phyloP scores from a whole-genome alignment of 2,113 vertebrate species.

The Megaleporinus macrocephalus region DNA sequence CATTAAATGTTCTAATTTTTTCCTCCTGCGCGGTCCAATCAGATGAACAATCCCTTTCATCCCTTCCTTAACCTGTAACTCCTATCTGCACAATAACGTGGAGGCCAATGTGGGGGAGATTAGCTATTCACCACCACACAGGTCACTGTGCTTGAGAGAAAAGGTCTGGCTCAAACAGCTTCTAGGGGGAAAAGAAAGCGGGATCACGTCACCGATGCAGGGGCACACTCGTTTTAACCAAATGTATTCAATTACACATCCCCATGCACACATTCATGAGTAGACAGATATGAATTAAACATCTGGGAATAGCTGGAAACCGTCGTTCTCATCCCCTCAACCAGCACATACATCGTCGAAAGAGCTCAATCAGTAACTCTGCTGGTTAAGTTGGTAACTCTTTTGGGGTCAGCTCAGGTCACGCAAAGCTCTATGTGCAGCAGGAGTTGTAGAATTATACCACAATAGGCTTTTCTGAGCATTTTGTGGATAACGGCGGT shows the following conservation, averaged over 20 bases:
- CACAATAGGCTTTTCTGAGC: too few relatives aligned
- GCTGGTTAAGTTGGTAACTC: background rate
- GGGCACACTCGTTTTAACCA: background rate
- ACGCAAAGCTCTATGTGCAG: too few relatives aligned
- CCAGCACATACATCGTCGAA: background rate
- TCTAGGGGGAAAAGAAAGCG: background rate
- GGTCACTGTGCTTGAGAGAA: background rate
- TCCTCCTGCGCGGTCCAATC: conserved; percentile 7
- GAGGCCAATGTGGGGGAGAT: background rate
- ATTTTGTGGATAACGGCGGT: too few relatives aligned
- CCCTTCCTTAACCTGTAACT: conserved; percentile 26
- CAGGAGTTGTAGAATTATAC: too few relatives aligned
- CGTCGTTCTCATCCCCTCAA: background rate
- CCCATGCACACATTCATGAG: background rate
- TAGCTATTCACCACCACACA: background rate
- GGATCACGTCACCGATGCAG: background rate
- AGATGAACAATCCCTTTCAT: conserved; percentile 19
- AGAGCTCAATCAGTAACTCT: conserved; percentile 19
- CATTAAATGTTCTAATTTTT: conserved; percentile 40
- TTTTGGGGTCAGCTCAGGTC: background rate
- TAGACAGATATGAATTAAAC: conserved; percentile 8
- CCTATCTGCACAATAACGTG: conserved; percentile 15
- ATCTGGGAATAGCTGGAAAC: conserved; percentile 9
- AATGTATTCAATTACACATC: background rate
- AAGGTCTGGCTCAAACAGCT: background rate